Percentiles rank a stretch among this genome's conserved stretches.
These are phyloP conservation scores for Scaptomyza cyrtandrae DNA, from an alignment of 2,888 invertebrate species.

Conservation along the genomic window DNA sequence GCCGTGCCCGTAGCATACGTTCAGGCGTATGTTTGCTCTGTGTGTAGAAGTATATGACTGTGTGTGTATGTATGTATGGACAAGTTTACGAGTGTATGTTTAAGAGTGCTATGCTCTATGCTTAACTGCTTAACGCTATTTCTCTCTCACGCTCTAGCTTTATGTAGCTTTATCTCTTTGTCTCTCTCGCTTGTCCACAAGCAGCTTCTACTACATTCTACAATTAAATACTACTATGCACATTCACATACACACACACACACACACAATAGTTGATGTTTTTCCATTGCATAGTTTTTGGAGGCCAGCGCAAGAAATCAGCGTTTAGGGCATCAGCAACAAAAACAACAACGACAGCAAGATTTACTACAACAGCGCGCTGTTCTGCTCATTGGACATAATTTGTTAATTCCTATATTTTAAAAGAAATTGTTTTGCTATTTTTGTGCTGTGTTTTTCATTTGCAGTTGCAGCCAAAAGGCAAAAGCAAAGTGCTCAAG, in stretches of 20 bases:
- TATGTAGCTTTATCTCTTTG: neutral
- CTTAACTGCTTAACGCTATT: neutral
- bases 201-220: conserved; percentile 75
- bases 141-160: neutral
- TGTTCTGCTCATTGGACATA: conserved; percentile 1
- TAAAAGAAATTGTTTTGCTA: conserved; percentile 4
- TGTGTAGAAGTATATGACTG: neutral
- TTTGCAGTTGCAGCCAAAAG: conserved; percentile 41
- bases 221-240: conserved; percentile 74
- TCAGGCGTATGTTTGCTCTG: conserved; percentile 34
- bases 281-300: conserved; percentile 65
- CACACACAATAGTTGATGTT: conserved; percentile 44
- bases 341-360: conserved; percentile 17
- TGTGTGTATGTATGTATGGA: neutral
- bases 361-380: neutral
- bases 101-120: neutral
- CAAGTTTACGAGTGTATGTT: neutral
- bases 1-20: conserved; percentile 31
- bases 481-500: conserved; percentile 23
- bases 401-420: conserved; percentile 1
- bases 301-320: conserved; percentile 48
- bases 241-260: conserved; percentile 38
- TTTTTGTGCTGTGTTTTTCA: conserved; percentile 16
- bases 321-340: conserved; percentile 18
- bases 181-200: conserved; percentile 7